A percentile compares a stretch with the other conserved stretches of the same genome.
phyloP scores from a whole-genome alignment of 2,797 vertebrate genomes.

The Taenioides sp. region DNA sequence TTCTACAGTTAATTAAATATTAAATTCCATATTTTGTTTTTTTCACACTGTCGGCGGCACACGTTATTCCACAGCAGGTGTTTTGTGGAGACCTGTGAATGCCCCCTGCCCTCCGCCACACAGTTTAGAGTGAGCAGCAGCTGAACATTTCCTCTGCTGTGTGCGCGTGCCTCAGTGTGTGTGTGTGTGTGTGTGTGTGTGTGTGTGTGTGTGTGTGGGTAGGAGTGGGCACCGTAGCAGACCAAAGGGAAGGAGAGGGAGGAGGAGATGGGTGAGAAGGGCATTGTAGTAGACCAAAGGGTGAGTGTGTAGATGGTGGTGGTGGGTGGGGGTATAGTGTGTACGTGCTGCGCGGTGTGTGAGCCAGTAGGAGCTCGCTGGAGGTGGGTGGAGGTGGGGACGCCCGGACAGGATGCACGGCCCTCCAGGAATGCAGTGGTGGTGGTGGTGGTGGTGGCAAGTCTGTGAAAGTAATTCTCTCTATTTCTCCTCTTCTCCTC shows the following conservation, averaged over 20 bases:
- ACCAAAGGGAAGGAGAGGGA: no score
- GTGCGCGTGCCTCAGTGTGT: not conserved
- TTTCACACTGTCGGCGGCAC: not conserved
- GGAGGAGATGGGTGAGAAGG: no score
- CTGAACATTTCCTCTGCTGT: slow-evolving; percentile 79
- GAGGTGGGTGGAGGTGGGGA: slow-evolving; percentile 78
- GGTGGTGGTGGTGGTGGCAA: slow-evolving; percentile 49
- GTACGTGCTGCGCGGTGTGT: slow-evolving; percentile 73
- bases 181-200: slow-evolving; percentile 48
- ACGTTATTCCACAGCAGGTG: not conserved
- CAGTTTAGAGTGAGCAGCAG: slow-evolving; percentile 9
- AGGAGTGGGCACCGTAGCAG: slow-evolving; percentile 54
- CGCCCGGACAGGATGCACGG: slow-evolving; percentile 79
- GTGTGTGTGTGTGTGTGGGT: slow-evolving; percentile 63
- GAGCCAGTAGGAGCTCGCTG: slow-evolving; percentile 60
- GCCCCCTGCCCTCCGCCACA: slow-evolving; percentile 6
- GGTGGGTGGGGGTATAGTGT: slow-evolving; percentile 62
- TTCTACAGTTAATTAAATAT: no score
- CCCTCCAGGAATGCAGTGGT: slow-evolving; percentile 77
- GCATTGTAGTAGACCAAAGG: slow-evolving; percentile 51
- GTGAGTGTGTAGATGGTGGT: not conserved
- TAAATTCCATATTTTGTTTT: no score
- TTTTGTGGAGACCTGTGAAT: not conserved
- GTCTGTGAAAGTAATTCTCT: slow-evolving; percentile 64
- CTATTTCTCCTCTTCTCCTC: not conserved